Percentiles rank a stretch among this genome's conserved stretches.
Evolutionary conservation across 2,113 vertebrate genomes (phyloP).

Genomic region (Abramis brama): DNA sequence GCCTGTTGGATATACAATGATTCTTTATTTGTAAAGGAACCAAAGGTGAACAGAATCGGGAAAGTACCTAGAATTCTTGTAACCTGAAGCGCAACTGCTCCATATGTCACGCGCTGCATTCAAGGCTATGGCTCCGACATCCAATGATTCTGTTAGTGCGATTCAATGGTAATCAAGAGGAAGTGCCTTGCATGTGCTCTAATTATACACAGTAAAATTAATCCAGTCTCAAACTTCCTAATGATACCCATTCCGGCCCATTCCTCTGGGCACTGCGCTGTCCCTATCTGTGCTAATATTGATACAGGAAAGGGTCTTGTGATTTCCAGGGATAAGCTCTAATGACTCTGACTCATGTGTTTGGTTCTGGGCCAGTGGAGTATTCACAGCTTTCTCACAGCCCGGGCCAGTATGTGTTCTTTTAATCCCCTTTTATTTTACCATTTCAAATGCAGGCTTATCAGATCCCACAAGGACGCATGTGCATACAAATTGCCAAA

Average conservation of each 20-base stretch:
- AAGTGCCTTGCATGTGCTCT: slow-evolving; percentile 9
- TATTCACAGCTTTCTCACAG: slow-evolving; percentile 16
- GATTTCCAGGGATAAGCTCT: slow-evolving; percentile 47
- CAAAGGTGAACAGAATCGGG: not conserved
- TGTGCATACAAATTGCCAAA: slow-evolving; percentile 15
- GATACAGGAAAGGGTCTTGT: slow-evolving; percentile 28
- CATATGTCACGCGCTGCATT: not conserved
- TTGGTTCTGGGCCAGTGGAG: slow-evolving; percentile 42
- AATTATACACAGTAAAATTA: slow-evolving; percentile 38
- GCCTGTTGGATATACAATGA: not conserved
- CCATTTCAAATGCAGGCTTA: slow-evolving; percentile 41
- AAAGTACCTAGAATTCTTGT: not conserved
- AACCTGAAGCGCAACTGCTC: not conserved
- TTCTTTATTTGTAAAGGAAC: not conserved
- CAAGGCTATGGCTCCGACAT: not conserved
- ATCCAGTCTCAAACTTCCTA: slow-evolving; percentile 27
- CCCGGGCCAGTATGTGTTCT: slow-evolving; percentile 41
- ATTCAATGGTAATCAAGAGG: slow-evolving; percentile 10
- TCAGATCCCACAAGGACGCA: slow-evolving; percentile 24
- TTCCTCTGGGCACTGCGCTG: not conserved
- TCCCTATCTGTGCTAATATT: slow-evolving; percentile 28
- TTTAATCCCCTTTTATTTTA: slow-evolving; percentile 52
- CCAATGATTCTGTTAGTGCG: not conserved
- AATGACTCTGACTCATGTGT: slow-evolving; percentile 43
- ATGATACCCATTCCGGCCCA: slow-evolving; percentile 7